These are phyloP conservation scores for Aradophagus sp. DNA, from an alignment of 1,140 invertebrate genomes.

Conservation along the genomic window DNA sequence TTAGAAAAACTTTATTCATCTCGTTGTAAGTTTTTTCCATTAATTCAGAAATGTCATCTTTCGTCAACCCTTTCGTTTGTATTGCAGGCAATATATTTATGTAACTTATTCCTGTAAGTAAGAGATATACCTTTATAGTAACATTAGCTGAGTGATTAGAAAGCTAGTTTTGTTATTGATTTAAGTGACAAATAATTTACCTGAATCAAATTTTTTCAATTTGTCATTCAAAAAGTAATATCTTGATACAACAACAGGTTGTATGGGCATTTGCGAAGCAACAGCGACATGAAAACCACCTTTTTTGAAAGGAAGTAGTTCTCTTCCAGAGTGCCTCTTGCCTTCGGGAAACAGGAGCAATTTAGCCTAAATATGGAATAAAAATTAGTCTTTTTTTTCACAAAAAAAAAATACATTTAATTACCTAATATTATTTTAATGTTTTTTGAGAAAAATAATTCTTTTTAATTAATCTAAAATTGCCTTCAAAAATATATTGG, in stretches of 20 bases:
- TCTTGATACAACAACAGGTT: constrained; percentile 91
- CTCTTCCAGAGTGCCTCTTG: constrained; percentile 80
- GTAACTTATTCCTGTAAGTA: constrained; percentile 78
- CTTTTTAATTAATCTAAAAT: too few species aligned
- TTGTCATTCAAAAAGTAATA: constrained; percentile 88
- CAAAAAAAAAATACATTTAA: too few species aligned
- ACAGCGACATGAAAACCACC: constrained; percentile 95
- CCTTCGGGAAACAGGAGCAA: constrained; percentile 88
- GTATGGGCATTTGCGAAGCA: constrained; percentile 86
- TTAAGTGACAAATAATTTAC: constrained; percentile 70
- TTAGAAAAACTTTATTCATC: constrained; percentile 80
- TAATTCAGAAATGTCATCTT: constrained; percentile 80
- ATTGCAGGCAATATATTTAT: constrained; percentile 84
- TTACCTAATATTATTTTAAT: too few species aligned
- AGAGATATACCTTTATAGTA: neutral
- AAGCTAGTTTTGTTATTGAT: constrained; percentile 9
- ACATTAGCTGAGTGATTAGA: too few species aligned
- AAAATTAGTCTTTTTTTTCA: neutral
- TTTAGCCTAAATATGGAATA: constrained; percentile 75
- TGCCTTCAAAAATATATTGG: too few species aligned
- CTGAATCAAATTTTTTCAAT: constrained; percentile 83
- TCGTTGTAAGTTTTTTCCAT: constrained; percentile 78
- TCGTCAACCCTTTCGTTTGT: constrained; percentile 78
- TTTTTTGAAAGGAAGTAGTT: constrained; percentile 89
- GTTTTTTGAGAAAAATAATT: too few species aligned